Evolutionary conservation across 2,113 vertebrate genomes (phyloP).

Genomic region (Centrocercus urophasianus): DNA sequence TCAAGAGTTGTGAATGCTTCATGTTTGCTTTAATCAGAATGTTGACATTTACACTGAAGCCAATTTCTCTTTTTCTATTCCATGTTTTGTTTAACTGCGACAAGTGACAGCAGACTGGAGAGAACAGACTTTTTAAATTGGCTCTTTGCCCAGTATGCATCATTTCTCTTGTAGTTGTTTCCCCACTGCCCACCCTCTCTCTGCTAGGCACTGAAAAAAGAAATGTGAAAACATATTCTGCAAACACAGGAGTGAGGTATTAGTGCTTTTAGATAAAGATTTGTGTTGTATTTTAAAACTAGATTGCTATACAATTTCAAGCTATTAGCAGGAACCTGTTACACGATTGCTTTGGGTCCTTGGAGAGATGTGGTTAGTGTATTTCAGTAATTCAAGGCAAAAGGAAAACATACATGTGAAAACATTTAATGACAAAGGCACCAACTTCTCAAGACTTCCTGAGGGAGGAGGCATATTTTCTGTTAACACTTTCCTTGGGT

Average conservation of each 20-base stretch:
- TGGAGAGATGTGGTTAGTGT: conserved; percentile 81
- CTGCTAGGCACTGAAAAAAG: conserved; percentile 70
- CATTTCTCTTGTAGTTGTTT: conserved; percentile 81
- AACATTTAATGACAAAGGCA: conserved; percentile 81
- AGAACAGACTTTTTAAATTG: conserved; percentile 86
- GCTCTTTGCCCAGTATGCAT: conserved; percentile 84
- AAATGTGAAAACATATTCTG: conserved; percentile 80
- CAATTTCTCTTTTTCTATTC: conserved; percentile 84
- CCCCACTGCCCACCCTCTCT: neutral
- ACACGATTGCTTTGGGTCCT: conserved; percentile 71
- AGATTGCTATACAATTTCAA: conserved; percentile 83
- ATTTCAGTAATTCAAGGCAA: conserved; percentile 86
- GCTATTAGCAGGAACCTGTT: conserved; percentile 84
- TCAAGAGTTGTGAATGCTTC: conserved; percentile 81
- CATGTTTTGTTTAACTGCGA: conserved; percentile 85
- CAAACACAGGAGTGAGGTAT: conserved; percentile 78
- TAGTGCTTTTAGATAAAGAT: conserved; percentile 84
- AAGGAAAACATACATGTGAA: conserved; percentile 81
- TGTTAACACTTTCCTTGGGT: conserved; percentile 64
- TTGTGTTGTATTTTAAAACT: conserved; percentile 86
- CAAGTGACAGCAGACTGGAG: conserved; percentile 87
- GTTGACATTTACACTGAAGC: conserved; percentile 88
- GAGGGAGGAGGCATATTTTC: conserved; percentile 24
- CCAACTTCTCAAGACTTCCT: conserved; percentile 64
- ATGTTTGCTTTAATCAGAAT: conserved; percentile 89